Evolutionary conservation across 2,797 vertebrate genomes (phyloP), one percentile per base, ranked within the genome.

Genomic region (Crax fasciolata): DNA sequence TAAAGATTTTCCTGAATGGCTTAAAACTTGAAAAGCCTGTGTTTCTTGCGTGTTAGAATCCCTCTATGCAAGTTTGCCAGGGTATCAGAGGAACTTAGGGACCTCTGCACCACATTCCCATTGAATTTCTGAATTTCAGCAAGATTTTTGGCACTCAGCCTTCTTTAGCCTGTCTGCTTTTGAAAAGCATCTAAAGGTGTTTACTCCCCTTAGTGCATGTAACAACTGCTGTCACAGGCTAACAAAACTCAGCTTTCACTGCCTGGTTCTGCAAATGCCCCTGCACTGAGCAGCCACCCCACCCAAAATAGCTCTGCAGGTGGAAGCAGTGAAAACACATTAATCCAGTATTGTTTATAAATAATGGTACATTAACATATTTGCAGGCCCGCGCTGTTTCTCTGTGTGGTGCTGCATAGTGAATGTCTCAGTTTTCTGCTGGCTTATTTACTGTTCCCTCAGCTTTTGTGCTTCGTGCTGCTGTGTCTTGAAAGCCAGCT

Each of bases 31-130:
- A 75, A 63, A 88, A 8, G 3, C 27, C 4, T 61, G 10, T 30
- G 8, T 48, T 62, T 66, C 82, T 85, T 25, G 27, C 38, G 25
- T 13, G 18, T 58, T 70, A 65, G 55, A 65, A 71, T 68, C 12
- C 30, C 1, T 51, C 0, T 32, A 1, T 46, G 0, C 38, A 12
- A 0, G 0, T 71, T 83, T 80, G 30, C 44, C 58, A 63, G 23
- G 12, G 63, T 44, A 63, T 39, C 25, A 55, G 80, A 74, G 39
- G 13, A 71, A 27, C 32, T 55, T 46, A 80, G n/a, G 28, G 52
- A 25, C 11, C 57, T 87, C 58, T 3, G 1, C 39, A n/a, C 28
- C 32, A 62, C 44, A 38, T 38, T 84, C 24, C 15, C 2, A 2
- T 12, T 21, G 39, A 62, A 78, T 87, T 82, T 84, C n/a, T 21